Conservation (phyloP, 2,888 invertebrate species). For the Tiliacea aurago region DNA sequence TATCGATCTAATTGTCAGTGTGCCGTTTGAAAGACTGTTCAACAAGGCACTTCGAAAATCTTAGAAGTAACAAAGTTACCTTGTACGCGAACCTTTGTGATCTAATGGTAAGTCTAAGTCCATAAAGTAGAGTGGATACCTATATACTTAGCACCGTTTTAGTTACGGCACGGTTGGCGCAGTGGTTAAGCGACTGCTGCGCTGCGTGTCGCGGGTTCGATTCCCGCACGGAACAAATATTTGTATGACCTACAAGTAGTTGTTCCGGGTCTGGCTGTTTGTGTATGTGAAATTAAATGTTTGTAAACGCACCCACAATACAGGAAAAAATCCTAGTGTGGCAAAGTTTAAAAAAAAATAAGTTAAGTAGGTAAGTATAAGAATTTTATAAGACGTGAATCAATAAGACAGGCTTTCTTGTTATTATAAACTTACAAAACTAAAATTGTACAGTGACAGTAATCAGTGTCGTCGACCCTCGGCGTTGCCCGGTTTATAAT, state of each 20-base stretch:
- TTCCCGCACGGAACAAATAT: too few relatives aligned
- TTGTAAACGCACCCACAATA: too few relatives aligned
- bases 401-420: not conserved
- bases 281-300: too few relatives aligned
- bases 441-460: conserved; percentile 5
- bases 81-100: not conserved
- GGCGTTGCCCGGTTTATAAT: not conserved
- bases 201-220: too few relatives aligned
- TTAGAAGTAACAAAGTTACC: not conserved
- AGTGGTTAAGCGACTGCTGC: too few relatives aligned
- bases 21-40: conserved; percentile 4
- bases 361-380: too few relatives aligned
- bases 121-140: not conserved
- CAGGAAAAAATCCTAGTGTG: too few relatives aligned
- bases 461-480: not conserved
- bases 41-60: not conserved
- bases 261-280: too few relatives aligned
- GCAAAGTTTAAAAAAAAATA: too few relatives aligned
- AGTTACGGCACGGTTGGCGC: too few relatives aligned
- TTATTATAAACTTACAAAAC: not conserved
- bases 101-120: not conserved
- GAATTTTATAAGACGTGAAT: not conserved
- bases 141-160: not conserved
- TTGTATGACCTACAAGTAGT: too few relatives aligned
- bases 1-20: conserved; percentile 22